Base-by-base conservation (phyloP, 2,888 invertebrate species). In the Drosophila kokeensis region DNA sequence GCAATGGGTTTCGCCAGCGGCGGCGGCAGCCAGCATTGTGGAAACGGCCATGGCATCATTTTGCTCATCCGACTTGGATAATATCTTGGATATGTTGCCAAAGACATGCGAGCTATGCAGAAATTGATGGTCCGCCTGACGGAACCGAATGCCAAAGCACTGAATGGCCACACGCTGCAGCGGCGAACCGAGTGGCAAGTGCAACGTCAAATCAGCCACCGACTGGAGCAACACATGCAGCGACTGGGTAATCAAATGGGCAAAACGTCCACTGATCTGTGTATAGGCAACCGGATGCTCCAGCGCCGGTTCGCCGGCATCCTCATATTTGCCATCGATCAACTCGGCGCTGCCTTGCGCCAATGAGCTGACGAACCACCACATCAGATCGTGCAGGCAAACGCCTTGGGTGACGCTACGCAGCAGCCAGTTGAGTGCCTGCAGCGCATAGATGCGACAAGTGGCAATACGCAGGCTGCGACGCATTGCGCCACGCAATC, bases 371-470 rank as follows among this genome's bases (percentile, higher is more conserved):
- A 98, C 97, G 92, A 99, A 98, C 97, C 98, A 98, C 99, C 99
- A 99, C 92, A 99, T 95, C 13, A 99, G 94, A 93, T 99, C 99
- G 88, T 99, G 99, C 27, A 99, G 95, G 91, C 98, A 97, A 6
- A 96, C 96, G 5, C 98, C 97, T 92, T 98, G 98, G 0, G 98
- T 98, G 0, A 98, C 97, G 61, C 97, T 98, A 60, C 98, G 95
- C 53, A 99, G 93, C 29, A 99, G 93, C 99, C 99, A 99, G 92
- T 99, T 99, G 82, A 99, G 94, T 0, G 98, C 98, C 95, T 98
- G 98, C 94, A 99, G 96, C 2, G 98, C 97, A 93, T 97, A 96
- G 86, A 98, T 97, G 72, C 98, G 93, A 90, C 97, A 95, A 40
- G 96, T 96, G 58, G 96, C 96, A 66, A 96, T 95, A 32, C 96